Conservation (phyloP, 2,888 invertebrate genomes). For the Macaria notata region DNA sequence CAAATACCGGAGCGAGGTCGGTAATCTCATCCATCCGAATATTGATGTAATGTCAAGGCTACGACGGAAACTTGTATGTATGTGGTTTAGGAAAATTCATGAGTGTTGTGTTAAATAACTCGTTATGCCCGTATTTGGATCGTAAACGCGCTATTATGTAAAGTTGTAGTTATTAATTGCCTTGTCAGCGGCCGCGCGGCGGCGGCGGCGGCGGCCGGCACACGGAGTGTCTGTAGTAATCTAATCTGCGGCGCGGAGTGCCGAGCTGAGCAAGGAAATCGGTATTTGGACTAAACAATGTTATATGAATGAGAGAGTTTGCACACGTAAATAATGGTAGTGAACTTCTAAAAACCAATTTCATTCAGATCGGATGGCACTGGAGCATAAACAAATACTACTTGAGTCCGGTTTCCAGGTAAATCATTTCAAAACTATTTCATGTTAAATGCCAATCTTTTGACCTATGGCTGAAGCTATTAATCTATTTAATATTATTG, state of each 20-base stretch:
- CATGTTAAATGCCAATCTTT: conserved; percentile 7
- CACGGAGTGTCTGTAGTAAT: too few species aligned
- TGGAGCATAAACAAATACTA: too few species aligned
- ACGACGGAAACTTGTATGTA: conserved; percentile 21
- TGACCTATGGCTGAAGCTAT: conserved; percentile 11
- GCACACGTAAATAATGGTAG: too few species aligned
- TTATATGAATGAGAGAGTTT: too few species aligned
- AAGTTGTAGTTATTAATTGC: background rate
- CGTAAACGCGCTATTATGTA: conserved; percentile 4
- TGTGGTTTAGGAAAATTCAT: conserved; percentile 25
- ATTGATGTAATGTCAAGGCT: conserved; percentile 42
- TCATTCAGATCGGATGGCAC: too few species aligned
- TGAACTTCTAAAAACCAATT: too few species aligned
- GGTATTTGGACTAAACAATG: too few species aligned
- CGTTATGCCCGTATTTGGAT: conserved; percentile 7
- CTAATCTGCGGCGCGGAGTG: too few species aligned
- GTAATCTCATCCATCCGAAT: conserved; percentile 29
- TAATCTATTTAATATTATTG: conserved; percentile 1
- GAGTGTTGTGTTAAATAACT: conserved; percentile 7
- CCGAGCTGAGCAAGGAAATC: too few species aligned
- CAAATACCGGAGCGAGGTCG: conserved; percentile 52
- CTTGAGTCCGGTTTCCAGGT: too few species aligned
- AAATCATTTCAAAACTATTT: background rate
- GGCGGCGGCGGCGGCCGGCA: too few species aligned
- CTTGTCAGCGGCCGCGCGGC: background rate